Evolutionary conservation across 2,888 invertebrate genomes (phyloP).

Genomic region (Heliconius charithonia): DNA sequence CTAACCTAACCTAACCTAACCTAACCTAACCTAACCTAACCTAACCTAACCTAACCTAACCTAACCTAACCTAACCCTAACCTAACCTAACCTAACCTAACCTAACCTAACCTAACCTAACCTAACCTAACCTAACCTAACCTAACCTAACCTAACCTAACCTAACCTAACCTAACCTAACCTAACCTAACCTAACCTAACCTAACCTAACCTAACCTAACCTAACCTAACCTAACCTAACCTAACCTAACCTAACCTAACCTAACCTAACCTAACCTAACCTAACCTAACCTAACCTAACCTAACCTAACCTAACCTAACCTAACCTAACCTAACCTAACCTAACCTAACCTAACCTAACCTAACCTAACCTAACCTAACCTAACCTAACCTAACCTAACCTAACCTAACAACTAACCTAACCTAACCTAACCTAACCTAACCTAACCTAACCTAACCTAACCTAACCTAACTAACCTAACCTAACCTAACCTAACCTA

Average conservation of each 20-base stretch:
- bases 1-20: constrained; percentile 38
- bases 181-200: constrained; percentile 43
- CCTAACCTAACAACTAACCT: constrained; percentile 20
- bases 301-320: constrained; percentile 42
- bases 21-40: constrained; percentile 48
- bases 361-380: constrained; percentile 27
- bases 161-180: constrained; percentile 34
- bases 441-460: constrained; percentile 17
- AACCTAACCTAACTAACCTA: constrained; percentile 34
- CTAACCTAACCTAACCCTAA: constrained; percentile 39
- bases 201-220: constrained; percentile 35
- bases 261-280: constrained; percentile 40
- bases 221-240: constrained; percentile 34
- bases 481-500: constrained; percentile 43
- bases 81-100: constrained; percentile 32
- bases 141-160: constrained; percentile 38
- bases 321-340: constrained; percentile 43
- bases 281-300: constrained; percentile 41
- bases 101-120: constrained; percentile 49
- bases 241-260: constrained; percentile 39
- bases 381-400: constrained; percentile 26
- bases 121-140: constrained; percentile 41
- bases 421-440: constrained; percentile 21
- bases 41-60: constrained; percentile 49
- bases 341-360: constrained; percentile 45